Base-by-base conservation (phyloP, 2,888 invertebrate genomes). In the Parapristionchus giblindavisi region DNA sequence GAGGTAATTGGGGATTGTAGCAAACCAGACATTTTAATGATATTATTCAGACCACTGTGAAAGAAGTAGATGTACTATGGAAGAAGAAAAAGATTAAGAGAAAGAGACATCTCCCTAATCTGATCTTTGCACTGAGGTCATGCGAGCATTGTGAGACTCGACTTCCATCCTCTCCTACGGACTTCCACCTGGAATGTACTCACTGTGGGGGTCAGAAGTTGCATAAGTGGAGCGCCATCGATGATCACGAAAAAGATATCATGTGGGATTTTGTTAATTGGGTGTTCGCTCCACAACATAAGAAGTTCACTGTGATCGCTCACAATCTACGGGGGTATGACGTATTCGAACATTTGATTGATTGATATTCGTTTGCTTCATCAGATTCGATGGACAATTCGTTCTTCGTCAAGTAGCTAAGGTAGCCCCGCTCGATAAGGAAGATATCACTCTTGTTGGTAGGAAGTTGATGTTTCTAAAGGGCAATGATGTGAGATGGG, bases 161-260 rank as follows among this genome's bases (percentile, higher is more conserved):
- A 61, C 61, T 38, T 3, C 61, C 36, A 5, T 8, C 32, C 21
- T 32, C 60, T 1, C 17, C 36, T 6, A 8, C 38, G 1, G 40
- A 61, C 40, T n/a, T 61, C 38, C 11, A 24, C 11, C 17, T 38
- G n/a, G 4, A 5, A 3, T 61, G 38, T 24, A 3, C n/a, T 1
- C 24, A n/a, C 4, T 61, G 61, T 32, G 61, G 61, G 3, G 61
- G 61, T 17, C 61, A 61, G 61, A 61, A 61, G 27, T n/a, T 61
- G 3, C 40, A 40, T 17, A 24, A 3, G 21, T 61, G 61, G 61
- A 40, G 27, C n/a, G 4, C 4, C 1, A 14, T 61, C 38, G 61
- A 61, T 61, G n/a, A 61, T n/a, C 38, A 21, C 1, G n/a, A n/a
- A 3, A 38, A 5, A 38, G 40, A 61, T 17, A 36, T 61, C n/a